These are phyloP conservation scores for Chiridota heheva DNA, from an alignment of 35 echinoderm and acorn worm species.

Conservation along the genomic window DNA sequence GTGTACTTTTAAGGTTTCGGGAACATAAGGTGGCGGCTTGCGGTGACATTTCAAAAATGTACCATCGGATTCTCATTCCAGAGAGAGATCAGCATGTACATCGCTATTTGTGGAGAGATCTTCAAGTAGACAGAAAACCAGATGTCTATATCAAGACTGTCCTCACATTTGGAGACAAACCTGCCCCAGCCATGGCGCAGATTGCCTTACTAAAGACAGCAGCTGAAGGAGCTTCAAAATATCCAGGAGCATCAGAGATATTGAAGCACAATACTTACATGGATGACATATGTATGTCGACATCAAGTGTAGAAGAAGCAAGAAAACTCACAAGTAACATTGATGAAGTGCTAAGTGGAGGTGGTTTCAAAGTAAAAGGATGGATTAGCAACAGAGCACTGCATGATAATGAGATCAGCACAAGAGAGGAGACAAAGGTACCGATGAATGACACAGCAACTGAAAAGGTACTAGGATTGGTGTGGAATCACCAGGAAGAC, in stretches of 20 bases:
- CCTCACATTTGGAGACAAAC: slow-evolving; percentile 75
- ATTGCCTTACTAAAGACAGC: slow-evolving; percentile 54
- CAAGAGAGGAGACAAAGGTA: background rate
- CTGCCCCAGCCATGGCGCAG: slow-evolving; percentile 70
- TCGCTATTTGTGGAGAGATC: slow-evolving; percentile 67
- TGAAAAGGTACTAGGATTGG: slow-evolving; percentile 50
- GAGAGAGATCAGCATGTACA: slow-evolving; percentile 71
- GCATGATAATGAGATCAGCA: background rate
- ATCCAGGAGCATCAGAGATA: slow-evolving; percentile 31
- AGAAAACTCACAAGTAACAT: slow-evolving; percentile 1
- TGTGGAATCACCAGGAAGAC: slow-evolving; percentile 54
- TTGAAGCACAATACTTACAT: slow-evolving; percentile 64
- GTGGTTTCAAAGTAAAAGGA: slow-evolving; percentile 39
- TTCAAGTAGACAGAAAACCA: slow-evolving; percentile 28
- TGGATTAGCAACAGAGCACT: background rate
- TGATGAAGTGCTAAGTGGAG: background rate
- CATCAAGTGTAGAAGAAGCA: background rate
- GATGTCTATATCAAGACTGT: slow-evolving; percentile 68
- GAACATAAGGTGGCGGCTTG: slow-evolving; percentile 46
- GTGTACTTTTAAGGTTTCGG: slow-evolving; percentile 56
- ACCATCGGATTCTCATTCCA: slow-evolving; percentile 63
- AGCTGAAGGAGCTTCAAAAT: slow-evolving; percentile 12
- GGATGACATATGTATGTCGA: slow-evolving; percentile 80
- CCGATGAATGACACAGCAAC: background rate
- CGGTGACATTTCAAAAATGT: slow-evolving; percentile 84